Evolutionary conservation across 2,113 vertebrate species (phyloP).

Genomic region (Puntigrus tetrazona): DNA sequence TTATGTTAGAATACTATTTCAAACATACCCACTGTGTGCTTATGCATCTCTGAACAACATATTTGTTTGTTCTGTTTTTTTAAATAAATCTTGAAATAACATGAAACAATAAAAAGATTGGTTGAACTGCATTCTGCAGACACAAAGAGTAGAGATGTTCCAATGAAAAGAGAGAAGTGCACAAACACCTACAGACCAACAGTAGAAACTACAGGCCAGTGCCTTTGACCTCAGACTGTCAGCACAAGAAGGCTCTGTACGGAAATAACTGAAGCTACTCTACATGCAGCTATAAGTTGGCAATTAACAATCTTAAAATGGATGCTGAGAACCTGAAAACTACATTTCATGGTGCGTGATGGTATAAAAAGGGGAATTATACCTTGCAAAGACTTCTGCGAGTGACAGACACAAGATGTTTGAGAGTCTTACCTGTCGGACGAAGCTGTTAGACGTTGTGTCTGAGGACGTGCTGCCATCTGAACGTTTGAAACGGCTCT

Average conservation of each 20-base stretch:
- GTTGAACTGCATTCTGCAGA: neutral
- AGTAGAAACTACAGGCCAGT: neutral
- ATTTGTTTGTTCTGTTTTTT: neutral
- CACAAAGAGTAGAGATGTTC: neutral
- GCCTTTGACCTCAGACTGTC: neutral
- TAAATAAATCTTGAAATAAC: neutral
- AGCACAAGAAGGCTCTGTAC: neutral
- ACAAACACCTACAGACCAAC: conserved; percentile 5
- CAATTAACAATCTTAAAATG: too few relatives aligned
- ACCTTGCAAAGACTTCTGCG: neutral
- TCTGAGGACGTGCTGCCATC: conserved; percentile 96
- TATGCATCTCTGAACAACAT: neutral
- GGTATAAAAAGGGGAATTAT: neutral
- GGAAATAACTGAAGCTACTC: neutral
- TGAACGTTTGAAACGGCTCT: conserved; percentile 93
- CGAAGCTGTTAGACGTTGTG: conserved; percentile 97
- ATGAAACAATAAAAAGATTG: neutral
- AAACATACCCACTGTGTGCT: neutral
- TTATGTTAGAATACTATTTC: neutral
- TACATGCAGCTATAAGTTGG: neutral
- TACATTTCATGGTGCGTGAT: neutral
- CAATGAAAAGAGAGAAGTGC: neutral
- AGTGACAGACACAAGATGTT: neutral
- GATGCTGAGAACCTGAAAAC: neutral
- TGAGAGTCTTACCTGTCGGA: conserved; percentile 84